phyloP scores from a whole-genome alignment of 2,888 invertebrate species.

The Anodontia alba region DNA sequence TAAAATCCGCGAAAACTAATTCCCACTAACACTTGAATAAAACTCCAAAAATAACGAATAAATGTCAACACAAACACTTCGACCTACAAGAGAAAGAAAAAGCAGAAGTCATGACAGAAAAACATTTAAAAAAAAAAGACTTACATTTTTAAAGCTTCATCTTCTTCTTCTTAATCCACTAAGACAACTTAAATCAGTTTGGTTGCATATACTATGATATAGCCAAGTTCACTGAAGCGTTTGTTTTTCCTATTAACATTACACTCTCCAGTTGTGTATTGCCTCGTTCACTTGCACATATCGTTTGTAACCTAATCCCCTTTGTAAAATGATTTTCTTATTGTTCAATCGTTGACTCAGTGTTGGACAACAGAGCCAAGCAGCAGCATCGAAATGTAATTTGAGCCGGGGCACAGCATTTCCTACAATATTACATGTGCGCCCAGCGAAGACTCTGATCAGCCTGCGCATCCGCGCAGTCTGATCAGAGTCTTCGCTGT shows the following conservation, averaged over 20 bases:
- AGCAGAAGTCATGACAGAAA: neutral
- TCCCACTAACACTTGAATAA: neutral
- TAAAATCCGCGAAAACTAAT: neutral
- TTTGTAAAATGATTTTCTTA: neutral
- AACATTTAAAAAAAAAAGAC: neutral
- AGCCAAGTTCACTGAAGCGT: slow-evolving; percentile 3
- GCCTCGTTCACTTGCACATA: neutral
- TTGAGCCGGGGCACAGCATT: too few relatives aligned
- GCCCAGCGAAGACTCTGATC: too few relatives aligned
- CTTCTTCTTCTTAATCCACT: neutral
- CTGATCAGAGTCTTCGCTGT: too few relatives aligned
- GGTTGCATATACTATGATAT: neutral
- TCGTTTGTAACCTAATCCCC: slow-evolving; percentile 1
- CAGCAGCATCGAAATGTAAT: too few relatives aligned
- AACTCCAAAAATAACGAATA: neutral
- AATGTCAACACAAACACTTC: neutral
- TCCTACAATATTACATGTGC: too few relatives aligned
- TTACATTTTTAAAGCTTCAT: neutral
- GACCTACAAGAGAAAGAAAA: neutral
- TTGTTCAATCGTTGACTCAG: neutral
- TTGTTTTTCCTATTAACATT: neutral
- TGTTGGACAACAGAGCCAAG: too few relatives aligned
- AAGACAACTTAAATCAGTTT: neutral
- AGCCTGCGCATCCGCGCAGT: too few relatives aligned
- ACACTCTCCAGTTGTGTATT: neutral